Base-by-base conservation (phyloP, 1,140 invertebrate species). In the Solenopsis fugax region DNA sequence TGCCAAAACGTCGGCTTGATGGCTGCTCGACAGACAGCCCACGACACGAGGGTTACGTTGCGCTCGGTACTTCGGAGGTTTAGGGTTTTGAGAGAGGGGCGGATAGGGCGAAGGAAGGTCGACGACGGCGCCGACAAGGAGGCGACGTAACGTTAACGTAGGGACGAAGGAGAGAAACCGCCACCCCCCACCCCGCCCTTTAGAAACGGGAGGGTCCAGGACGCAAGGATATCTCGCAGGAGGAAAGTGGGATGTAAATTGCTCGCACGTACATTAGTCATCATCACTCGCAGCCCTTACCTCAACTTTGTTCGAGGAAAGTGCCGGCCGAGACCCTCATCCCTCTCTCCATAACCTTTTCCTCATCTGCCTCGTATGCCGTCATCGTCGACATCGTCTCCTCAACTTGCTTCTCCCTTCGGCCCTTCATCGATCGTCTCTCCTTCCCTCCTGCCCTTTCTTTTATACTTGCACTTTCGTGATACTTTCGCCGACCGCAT, bases 1-100 rank as follows among this genome's bases (percentile, higher is more conserved):
- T 93, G 91, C 87, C 91, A 93, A 93, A 93, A 93, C 89, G 92
- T 93, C 92, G 90, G 71, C 87, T 73, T 72, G 88, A 93, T 85
- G 90, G 82, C 52, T 85, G 73, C 72, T 87, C 87, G 69, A 65
- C 50, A 82, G 80, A 82, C 80, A 73, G 54, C 48, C 56, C 56
- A n/a, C 54, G 82, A 87, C 85, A 52, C 54, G 90, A 89, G 80
- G 85, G 82, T 85, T 85, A 85, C 86, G 88, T 62, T 60, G 73
- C 56, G 77, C 56, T 60, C 85, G 52, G 84, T 88, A 90, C 86
- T 89, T 76, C 29, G 37, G 41, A 56, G 67, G 76, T 84, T 81
- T 67, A 62, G 52, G 54, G 37, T 4, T 87, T 54, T 45, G 18
- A 48, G 52, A 37, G 65, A 24, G 21, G 48, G 16, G 41, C 41